These are phyloP conservation scores for Cyanocitta stelleri DNA, from an alignment of 2,113 vertebrate species.

Conservation along the genomic window DNA sequence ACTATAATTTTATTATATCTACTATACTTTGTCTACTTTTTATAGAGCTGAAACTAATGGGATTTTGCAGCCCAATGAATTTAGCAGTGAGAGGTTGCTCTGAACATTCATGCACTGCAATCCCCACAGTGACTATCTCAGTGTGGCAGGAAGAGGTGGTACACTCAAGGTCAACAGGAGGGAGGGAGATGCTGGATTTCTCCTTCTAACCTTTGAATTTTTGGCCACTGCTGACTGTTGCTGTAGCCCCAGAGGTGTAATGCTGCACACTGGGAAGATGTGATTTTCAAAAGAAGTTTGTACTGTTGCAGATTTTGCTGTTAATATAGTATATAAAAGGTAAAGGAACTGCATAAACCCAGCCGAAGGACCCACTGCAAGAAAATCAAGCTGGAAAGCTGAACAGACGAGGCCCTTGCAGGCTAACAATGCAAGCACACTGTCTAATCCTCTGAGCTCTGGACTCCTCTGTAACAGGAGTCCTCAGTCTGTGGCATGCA, in stretches of 20 bases:
- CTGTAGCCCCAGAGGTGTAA: not conserved
- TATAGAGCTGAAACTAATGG: not conserved
- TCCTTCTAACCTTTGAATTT: not conserved
- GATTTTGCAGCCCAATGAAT: not conserved
- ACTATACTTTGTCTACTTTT: not conserved
- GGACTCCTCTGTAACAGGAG: not conserved
- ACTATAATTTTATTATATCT: slow-evolving; percentile 36
- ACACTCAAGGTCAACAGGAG: not conserved
- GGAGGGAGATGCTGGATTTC: not conserved
- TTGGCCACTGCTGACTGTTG: not conserved
- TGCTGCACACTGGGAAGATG: not conserved
- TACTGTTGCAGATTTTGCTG: not conserved
- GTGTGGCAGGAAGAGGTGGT: not conserved
- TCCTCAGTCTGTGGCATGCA: not conserved
- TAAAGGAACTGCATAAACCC: not conserved
- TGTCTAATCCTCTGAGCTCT: not conserved
- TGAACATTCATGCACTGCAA: not conserved
- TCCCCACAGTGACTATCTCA: not conserved
- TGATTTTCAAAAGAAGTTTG: not conserved
- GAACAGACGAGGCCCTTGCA: not conserved
- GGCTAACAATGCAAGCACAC: not conserved
- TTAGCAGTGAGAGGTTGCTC: not conserved
- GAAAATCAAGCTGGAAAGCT: not conserved
- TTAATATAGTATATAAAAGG: not conserved
- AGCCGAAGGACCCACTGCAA: not conserved